A percentile compares a stretch with the other conserved stretches of the same genome.
Conservation (phyloP, 1,140 invertebrate species). For the Drosophila punjabiensis region DNA sequence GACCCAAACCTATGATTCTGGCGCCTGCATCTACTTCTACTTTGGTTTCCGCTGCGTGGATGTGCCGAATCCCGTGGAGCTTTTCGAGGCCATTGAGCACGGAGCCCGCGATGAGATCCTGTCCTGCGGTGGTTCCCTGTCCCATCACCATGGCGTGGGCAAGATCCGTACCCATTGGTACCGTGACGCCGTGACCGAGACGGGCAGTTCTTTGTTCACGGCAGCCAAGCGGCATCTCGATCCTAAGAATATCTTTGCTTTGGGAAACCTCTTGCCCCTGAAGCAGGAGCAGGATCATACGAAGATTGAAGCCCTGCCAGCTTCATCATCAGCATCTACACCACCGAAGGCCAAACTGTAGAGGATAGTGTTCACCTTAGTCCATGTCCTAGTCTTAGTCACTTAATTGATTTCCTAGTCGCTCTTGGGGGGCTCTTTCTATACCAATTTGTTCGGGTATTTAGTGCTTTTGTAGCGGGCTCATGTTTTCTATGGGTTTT, state of each 20-base stretch:
- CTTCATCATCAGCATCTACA: conserved; percentile 5
- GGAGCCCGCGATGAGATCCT: conserved; percentile 97
- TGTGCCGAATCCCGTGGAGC: conserved; percentile 89
- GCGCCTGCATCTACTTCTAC: conserved; percentile 99
- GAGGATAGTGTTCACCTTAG: conserved; percentile 23
- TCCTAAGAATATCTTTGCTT: conserved; percentile 97
- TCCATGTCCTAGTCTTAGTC: conserved; percentile 66
- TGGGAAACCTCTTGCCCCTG: conserved; percentile 89
- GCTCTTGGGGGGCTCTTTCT: conserved; percentile 41
- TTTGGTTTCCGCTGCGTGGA: conserved; percentile 95
- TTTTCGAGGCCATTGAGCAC: conserved; percentile 94
- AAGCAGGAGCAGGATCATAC: conserved; percentile 10
- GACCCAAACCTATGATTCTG: conserved; percentile 98
- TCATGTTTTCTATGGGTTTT: conserved; percentile 77
- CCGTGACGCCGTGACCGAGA: conserved; percentile 89
- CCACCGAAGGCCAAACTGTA: conserved; percentile 77
- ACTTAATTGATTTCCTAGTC: conserved; percentile 45
- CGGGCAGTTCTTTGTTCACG: conserved; percentile 90
- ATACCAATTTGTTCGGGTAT: conserved; percentile 27
- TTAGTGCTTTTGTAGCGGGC: conserved; percentile 51
- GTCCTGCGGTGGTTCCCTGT: conserved; percentile 95
- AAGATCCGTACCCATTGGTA: conserved; percentile 97
- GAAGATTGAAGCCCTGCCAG: conserved; percentile 10
- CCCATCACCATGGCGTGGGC: conserved; percentile 98
- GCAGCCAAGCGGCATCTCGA: conserved; percentile 95